Evolutionary conservation across 1,140 invertebrate species (phyloP), one percentile per base, ranked within the genome.

Genomic region (Cyphomyrmex costatus): DNA sequence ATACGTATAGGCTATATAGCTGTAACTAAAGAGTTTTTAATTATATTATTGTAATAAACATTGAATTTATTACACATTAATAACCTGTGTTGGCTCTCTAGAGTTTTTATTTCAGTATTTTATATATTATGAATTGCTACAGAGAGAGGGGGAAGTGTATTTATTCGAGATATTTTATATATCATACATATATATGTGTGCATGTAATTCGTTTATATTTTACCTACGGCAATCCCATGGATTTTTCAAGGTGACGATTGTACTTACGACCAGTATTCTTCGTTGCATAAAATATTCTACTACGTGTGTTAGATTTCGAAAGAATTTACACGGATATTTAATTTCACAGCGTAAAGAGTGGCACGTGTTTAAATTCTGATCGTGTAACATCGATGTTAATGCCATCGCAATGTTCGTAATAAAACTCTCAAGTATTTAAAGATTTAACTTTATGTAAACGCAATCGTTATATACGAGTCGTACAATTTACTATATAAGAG

Each of bases 211-310:
- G 4, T 65, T 51, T 65, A 51, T 58, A 76, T 77, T 46, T 19
- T 21, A 24, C 6, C 24, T 21, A 24, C 6, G 12, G 16, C 30
- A 77, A 10, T 77, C 42, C 3, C 36, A 10, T 58, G 19, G 7
- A 77, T 49, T 73, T 80, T 87, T 88, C 42, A 73, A 86, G 58
- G 27, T 14, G 61, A 86, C 21, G 14, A 79, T 46, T 78, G 21
- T 24, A 27, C 27, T n/a, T n/a, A n/a, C 36, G 42, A 86, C 27
- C 21, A 79, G 46, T 78, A 33, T 60, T 60, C 16, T 61, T 53
- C 8, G 12, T 42, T 66, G 46, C n/a, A 61, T 71, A 60, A 36
- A 46, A 36, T 30, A 70, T 42, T 46, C n/a, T 12, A 46, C 10
- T n/a, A 53, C 46, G 7, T 63, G 58, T 3, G 19, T 87, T 53